Percentiles rank a stretch among this genome's conserved stretches.
These are phyloP conservation scores for Sylvia atricapilla DNA, from an alignment of 2,113 vertebrate species.

Conservation along the genomic window DNA sequence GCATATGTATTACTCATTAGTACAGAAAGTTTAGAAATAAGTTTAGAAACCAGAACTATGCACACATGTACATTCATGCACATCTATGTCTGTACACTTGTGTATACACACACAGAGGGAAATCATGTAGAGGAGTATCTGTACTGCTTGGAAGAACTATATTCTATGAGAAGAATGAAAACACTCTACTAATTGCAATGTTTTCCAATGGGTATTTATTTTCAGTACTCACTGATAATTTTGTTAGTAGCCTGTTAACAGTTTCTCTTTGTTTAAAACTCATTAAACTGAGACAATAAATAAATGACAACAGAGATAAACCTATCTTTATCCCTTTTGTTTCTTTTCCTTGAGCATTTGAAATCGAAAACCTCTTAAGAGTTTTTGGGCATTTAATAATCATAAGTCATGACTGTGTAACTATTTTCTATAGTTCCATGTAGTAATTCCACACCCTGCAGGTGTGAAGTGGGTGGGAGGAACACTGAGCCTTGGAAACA, in stretches of 20 bases:
- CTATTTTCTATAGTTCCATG: background rate
- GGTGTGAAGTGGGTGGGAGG: background rate
- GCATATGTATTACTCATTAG: background rate
- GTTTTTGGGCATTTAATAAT: background rate
- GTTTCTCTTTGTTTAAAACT: background rate
- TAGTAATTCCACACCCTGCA: background rate
- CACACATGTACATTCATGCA: background rate
- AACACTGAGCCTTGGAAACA: background rate
- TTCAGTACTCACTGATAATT: background rate
- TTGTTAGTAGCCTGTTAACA: background rate
- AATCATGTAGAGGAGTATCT: background rate
- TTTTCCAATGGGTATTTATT: background rate
- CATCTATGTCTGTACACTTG: rapidly evolving
- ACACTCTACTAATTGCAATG: background rate
- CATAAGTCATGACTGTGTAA: background rate
- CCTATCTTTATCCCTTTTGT: background rate
- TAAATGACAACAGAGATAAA: background rate
- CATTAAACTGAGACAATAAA: background rate
- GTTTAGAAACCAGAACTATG: background rate
- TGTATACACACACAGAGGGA: background rate
- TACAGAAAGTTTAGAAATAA: background rate
- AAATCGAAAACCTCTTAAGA: background rate
- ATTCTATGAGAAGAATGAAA: background rate
- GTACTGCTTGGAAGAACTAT: background rate
- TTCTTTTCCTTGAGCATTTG: background rate